Evolutionary conservation across 1,140 invertebrate species (phyloP), one percentile per base, ranked within the genome.

Genomic region (Pissodes strobi): DNA sequence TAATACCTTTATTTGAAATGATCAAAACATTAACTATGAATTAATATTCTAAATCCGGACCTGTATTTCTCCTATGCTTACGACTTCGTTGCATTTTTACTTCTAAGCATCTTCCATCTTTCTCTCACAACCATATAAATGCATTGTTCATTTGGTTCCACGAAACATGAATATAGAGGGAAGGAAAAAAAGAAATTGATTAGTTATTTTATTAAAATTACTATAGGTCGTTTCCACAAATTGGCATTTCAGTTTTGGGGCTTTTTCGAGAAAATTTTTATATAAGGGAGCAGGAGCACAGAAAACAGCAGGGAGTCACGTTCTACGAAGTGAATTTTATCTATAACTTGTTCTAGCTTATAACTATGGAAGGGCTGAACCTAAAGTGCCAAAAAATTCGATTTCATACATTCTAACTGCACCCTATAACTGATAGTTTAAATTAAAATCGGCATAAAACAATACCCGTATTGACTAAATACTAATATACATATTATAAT

Each of bases 261-360:
- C 71, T 74, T 76, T 76, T 75, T 76, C 71, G 67, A 74, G 68
- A 74, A 75, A 75, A 74, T 70, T 74, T 74, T 76, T 76, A 75
- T 75, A 76, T 76, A 75, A 76, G 64, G 71, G 71, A 75, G 56
- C 73, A 74, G 74, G 75, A 69, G 27, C 64, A 62, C 65, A 76
- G 66, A 68, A 68, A 17, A 41, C 59, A 13, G 21, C 58, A 71
- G 64, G 53, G 68, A 13, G 67, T 70, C 49, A 41, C 21, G 18
- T 23, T 8, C 45, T 8, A 34, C 52, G 9, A n/a, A 39, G 52
- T 41, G 62, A 27, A 48, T 51, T 53, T 48, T 22, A 52, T 52
- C 52, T 57, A 57, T 39, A 55, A 64, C 23, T 34, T 27, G 27
- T 17, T 57, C 52, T 49, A 48, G 41, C n/a, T n/a, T n/a, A n/a